phyloP scores from a whole-genome alignment of 2,888 invertebrate genomes.

The Cheilosia variabilis region DNA sequence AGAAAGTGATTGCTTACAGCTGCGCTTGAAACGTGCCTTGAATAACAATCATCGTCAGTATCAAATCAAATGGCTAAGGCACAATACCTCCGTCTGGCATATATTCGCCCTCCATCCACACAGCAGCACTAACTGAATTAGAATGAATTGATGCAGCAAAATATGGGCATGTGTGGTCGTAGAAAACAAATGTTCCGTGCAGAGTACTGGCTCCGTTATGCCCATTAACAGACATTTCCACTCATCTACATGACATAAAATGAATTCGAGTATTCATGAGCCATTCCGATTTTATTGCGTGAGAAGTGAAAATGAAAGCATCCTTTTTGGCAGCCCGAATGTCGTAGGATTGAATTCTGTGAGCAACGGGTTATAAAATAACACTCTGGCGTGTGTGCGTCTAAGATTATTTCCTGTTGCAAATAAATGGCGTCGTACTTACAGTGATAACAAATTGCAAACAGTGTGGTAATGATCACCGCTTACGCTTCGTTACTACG shows the following conservation, averaged over 20 bases:
- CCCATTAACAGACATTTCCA: constrained; percentile 24
- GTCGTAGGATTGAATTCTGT: not conserved
- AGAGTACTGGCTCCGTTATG: constrained; percentile 6
- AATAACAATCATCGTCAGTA: too few species aligned
- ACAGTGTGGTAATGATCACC: too few species aligned
- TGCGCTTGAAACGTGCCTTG: too few species aligned
- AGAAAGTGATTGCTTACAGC: too few species aligned
- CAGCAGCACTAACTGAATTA: not conserved
- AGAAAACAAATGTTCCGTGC: constrained; percentile 1
- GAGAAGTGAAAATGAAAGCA: constrained; percentile 17
- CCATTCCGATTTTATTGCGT: constrained; percentile 41
- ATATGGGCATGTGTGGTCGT: not conserved
- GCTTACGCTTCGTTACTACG: too few species aligned
- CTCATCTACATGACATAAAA: constrained; percentile 25
- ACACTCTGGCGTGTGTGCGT: not conserved
- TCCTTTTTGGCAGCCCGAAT: not conserved
- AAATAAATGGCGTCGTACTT: not conserved
- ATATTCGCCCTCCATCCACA: too few species aligned
- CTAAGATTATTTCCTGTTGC: too few species aligned
- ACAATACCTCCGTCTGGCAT: too few species aligned
- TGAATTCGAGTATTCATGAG: constrained; percentile 19
- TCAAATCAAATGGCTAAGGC: too few species aligned
- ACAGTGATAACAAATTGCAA: not conserved
- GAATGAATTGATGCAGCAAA: not conserved
- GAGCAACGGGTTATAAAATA: constrained; percentile 15